Conservation (phyloP, 2,797 vertebrate genomes). For the Remorina albescens region DNA sequence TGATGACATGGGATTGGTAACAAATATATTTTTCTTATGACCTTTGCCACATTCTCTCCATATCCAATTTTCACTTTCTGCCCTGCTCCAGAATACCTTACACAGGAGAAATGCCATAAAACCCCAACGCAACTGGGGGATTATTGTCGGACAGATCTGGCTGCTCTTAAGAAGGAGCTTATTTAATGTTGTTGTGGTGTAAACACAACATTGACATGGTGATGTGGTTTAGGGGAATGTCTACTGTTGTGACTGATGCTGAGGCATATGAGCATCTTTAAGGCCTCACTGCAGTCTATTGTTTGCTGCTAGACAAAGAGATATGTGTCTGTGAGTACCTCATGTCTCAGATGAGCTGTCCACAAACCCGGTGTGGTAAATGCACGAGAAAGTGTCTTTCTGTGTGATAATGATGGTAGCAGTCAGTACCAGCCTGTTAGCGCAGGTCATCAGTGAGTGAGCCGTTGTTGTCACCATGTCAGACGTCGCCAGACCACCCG, state of each 20-base stretch:
- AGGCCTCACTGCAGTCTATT: slow-evolving; percentile 67
- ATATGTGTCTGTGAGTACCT: slow-evolving; percentile 58
- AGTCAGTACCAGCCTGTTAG: slow-evolving; percentile 64
- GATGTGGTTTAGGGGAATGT: slow-evolving; percentile 59
- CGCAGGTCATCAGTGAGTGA: slow-evolving; percentile 50
- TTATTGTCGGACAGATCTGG: slow-evolving; percentile 13
- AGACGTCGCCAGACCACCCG: slow-evolving; percentile 55
- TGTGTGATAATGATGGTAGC: slow-evolving; percentile 55
- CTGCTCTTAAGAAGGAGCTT: not conserved
- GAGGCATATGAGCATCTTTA: slow-evolving; percentile 51
- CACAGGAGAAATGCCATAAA: slow-evolving; percentile 17
- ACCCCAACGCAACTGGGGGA: slow-evolving; percentile 3
- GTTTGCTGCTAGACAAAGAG: slow-evolving; percentile 70
- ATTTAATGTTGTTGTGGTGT: slow-evolving; percentile 35
- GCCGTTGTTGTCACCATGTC: slow-evolving; percentile 41
- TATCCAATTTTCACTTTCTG: not conserved
- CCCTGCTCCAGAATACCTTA: not conserved
- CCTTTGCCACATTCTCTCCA: not conserved
- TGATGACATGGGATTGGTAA: not conserved
- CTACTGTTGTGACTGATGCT: slow-evolving; percentile 55
- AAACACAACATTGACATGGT: slow-evolving; percentile 46
- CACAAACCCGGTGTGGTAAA: slow-evolving; percentile 25
- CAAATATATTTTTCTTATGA: not conserved
- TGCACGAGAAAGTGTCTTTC: slow-evolving; percentile 29
- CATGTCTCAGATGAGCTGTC: slow-evolving; percentile 56